Base-by-base conservation (phyloP, 2,888 invertebrate species). In the Scaptomyza parva region DNA sequence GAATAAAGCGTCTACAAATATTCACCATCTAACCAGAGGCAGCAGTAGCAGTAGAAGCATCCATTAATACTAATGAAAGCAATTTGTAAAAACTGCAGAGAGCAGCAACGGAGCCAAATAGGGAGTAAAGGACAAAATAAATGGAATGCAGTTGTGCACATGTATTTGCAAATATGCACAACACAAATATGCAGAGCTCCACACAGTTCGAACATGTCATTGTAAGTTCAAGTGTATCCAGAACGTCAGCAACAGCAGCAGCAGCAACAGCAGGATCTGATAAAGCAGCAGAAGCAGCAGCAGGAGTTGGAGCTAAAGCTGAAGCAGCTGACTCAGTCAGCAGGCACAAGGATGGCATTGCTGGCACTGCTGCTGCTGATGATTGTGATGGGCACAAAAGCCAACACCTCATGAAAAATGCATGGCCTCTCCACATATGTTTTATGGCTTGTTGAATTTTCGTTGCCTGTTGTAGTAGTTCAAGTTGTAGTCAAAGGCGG, bases 361-460 rank as follows among this genome's bases (percentile, higher is more conserved):
- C 47, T 33, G 39, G 66, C 62, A 73, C 72, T 65, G 80, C 20
- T 43, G 26, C 47, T 33, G 39, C 69, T 64, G 76, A 75, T 65
- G 80, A 84, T 78, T 79, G 72, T 66, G 75, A 77, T 79, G 83
- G 81, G 88, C 84, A 89, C 89, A 89, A 89, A 90, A 89, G 89
- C 88, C 88, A 89, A 67, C 88, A 89, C 82, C 90, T 90, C 79
- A 90, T 90, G 88, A 89, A 90, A 90, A 89, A 90, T 90, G 90
- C 89, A 90, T 88, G 78, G 74, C 50, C 76, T 66, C 71, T 70
- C 88, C 88, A 88, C 90, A 89, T 89, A 89, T 89, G 89, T 89
- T 90, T 88, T 89, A 89, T 87, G 86, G 89, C 85, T 87, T 90
- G 90, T 89, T 90, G 89, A 89, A 88, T 88, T 83, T 83, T 77